phyloP scores from a whole-genome alignment of 2,113 vertebrate species.

The Corythaeola cristata region DNA sequence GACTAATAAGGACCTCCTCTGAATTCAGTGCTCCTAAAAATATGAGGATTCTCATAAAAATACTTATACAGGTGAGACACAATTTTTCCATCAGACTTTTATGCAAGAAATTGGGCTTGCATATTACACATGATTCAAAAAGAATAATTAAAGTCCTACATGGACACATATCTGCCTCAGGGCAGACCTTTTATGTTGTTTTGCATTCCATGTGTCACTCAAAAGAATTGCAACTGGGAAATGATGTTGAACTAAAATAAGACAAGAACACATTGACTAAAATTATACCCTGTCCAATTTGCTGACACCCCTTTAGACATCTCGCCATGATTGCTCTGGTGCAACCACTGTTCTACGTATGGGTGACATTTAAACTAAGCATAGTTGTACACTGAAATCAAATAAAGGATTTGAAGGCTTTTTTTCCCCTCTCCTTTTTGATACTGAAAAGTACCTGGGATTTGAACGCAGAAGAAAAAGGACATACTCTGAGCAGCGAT shows the following conservation, averaged over 20 bases:
- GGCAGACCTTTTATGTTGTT: constrained; percentile 79
- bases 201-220: constrained; percentile 76
- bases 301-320: constrained; percentile 75
- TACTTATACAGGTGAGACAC: constrained; percentile 57
- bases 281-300: constrained; percentile 79
- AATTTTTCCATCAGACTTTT: constrained; percentile 54
- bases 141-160: constrained; percentile 79
- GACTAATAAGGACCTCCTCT: constrained; percentile 32
- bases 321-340: constrained; percentile 50
- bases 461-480: constrained; percentile 8
- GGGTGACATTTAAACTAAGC: constrained; percentile 67
- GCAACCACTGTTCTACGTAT: constrained; percentile 12
- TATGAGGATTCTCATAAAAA: constrained; percentile 30
- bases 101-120: constrained; percentile 56
- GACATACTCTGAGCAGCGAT: neutral
- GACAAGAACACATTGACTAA: constrained; percentile 75
- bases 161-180: constrained; percentile 75
- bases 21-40: constrained; percentile 59
- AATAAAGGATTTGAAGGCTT: neutral
- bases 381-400: constrained; percentile 15
- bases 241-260: constrained; percentile 80
- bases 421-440: neutral
- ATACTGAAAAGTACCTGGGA: neutral
- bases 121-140: constrained; percentile 74
- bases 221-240: constrained; percentile 77